These are phyloP conservation scores for Drosophila colorata DNA, from an alignment of 2,888 invertebrate genomes.

Conservation along the genomic window DNA sequence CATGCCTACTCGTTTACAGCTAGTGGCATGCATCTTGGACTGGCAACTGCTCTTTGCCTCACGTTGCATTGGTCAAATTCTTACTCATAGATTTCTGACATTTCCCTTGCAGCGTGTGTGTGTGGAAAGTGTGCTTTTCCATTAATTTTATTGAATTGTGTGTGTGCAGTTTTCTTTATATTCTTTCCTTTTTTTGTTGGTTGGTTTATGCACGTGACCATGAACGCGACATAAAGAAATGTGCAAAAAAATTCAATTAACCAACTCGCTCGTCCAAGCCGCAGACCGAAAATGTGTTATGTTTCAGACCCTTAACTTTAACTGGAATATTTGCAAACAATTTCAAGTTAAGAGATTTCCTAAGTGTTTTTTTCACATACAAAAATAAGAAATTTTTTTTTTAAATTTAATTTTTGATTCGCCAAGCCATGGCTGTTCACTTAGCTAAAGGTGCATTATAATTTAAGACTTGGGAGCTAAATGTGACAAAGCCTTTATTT, in stretches of 20 bases:
- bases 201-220: conserved; percentile 48
- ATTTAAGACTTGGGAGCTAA: neutral
- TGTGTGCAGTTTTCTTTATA: conserved; percentile 27
- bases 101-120: conserved; percentile 29
- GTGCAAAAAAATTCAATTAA: conserved; percentile 61
- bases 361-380: neutral
- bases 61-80: conserved; percentile 58
- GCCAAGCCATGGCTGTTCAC: no score
- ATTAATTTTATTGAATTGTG: conserved; percentile 67
- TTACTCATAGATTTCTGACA: conserved; percentile 62
- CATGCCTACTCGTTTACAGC: conserved; percentile 12
- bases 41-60: conserved; percentile 30
- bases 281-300: conserved; percentile 5
- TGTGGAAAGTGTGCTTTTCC: conserved; percentile 24
- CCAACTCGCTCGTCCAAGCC: conserved; percentile 10
- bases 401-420: no score
- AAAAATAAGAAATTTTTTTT: neutral
- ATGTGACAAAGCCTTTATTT: no score
- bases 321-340: conserved; percentile 24
- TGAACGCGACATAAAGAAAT: conserved; percentile 45
- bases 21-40: conserved; percentile 38
- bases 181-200: conserved; percentile 13
- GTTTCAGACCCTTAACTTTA: conserved; percentile 2
- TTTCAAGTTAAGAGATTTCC: neutral
- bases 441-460: no score